Evolutionary conservation across 2,797 vertebrate species (phyloP).

Genomic region (Buphagus erythrorhynchus): DNA sequence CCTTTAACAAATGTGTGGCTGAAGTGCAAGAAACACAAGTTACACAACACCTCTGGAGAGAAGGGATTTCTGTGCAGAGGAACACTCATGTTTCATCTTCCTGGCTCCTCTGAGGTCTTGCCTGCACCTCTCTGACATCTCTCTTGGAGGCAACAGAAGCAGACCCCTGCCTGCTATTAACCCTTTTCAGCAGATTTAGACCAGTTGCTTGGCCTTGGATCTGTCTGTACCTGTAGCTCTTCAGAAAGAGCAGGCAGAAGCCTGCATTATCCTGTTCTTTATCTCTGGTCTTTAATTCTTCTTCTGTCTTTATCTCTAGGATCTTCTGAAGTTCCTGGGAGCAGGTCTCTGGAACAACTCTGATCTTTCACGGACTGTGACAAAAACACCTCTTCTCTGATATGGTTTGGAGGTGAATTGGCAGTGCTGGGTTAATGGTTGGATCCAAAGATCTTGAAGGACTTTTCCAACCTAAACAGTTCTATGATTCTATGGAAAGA

Average conservation of each 20-base stretch:
- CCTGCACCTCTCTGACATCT: background rate
- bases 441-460: background rate
- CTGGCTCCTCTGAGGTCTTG: background rate
- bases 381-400: background rate
- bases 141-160: background rate
- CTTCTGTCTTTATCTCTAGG: background rate
- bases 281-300: background rate
- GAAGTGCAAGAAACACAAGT: background rate
- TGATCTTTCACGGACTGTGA: background rate
- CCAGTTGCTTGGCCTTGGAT: background rate
- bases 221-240: background rate
- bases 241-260: background rate
- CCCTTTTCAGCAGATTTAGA: background rate
- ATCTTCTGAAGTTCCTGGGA: background rate
- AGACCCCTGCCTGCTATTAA: background rate
- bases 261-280: background rate
- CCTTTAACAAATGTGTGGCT: background rate
- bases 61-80: background rate
- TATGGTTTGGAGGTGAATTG: background rate
- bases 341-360: background rate
- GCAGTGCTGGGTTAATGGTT: background rate
- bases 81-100: background rate
- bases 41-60: background rate
- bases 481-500: background rate
- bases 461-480: background rate